Evolutionary conservation across 2,888 invertebrate genomes (phyloP).

Genomic region (Rutpela maculata): DNA sequence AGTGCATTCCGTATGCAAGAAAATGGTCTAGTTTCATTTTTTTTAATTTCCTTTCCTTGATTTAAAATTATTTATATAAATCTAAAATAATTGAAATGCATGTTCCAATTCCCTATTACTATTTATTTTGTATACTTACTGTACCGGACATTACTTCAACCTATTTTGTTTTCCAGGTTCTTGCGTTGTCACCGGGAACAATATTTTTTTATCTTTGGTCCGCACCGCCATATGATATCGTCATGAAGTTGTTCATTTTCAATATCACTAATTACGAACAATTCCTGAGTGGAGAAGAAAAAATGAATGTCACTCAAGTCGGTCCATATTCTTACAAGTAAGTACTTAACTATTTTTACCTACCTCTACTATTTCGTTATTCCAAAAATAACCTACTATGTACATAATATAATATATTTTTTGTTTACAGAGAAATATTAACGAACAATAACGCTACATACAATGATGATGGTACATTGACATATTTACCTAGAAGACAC

Average conservation of each 20-base stretch:
- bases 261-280: conserved; percentile 87
- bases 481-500: conserved; percentile 78
- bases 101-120: too few relatives aligned
- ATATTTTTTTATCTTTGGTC: conserved; percentile 79
- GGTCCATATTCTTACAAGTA: conserved; percentile 91
- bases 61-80: too few relatives aligned
- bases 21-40: too few relatives aligned
- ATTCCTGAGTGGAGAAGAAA: conserved; percentile 81
- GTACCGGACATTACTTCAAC: too few relatives aligned
- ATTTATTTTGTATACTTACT: too few relatives aligned
- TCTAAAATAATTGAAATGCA: too few relatives aligned
- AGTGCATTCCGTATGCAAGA: too few relatives aligned
- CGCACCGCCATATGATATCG: conserved; percentile 81
- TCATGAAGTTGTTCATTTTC: conserved; percentile 82
- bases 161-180: conserved; percentile 58
- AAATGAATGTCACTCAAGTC: conserved; percentile 82
- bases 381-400: not conserved
- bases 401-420: not conserved
- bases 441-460: conserved; percentile 81
- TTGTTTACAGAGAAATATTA: conserved; percentile 79
- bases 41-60: too few relatives aligned
- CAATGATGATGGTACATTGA: conserved; percentile 80
- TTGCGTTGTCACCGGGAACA: conserved; percentile 73
- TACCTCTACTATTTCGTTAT: not conserved
- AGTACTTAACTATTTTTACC: conserved; percentile 65